Conservation (phyloP, 2,888 invertebrate genomes). For the Auanema sp. region DNA sequence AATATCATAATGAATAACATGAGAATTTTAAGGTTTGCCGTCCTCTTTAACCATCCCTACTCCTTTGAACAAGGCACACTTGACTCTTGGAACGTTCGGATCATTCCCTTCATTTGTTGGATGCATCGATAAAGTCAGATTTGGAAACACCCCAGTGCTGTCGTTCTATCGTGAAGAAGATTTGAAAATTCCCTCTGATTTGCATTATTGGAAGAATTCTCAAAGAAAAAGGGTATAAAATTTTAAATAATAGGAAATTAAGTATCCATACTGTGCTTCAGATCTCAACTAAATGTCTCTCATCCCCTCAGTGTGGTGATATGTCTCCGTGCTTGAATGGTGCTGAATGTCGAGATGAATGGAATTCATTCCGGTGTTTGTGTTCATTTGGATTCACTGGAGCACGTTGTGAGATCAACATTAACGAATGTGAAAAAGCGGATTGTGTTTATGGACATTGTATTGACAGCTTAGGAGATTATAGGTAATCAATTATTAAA, state of each 20-base stretch:
- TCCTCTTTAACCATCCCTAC: conserved; percentile 15
- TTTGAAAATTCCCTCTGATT: conserved; percentile 20
- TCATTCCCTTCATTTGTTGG: conserved; percentile 28
- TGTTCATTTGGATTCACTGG: conserved; percentile 49
- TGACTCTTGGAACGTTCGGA: conserved; percentile 15
- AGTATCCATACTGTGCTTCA: neutral
- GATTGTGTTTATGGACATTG: conserved; percentile 39
- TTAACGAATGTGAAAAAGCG: conserved; percentile 42
- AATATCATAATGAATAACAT: neutral
- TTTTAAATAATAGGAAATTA: neutral
- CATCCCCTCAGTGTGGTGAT: conserved; percentile 39
- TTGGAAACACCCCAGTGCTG: conserved; percentile 29
- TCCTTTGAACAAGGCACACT: conserved; percentile 4
- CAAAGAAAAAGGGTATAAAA: conserved; percentile 22
- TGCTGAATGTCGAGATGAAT: conserved; percentile 35
- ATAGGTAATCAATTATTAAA: conserved; percentile 22
- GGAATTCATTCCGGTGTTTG: conserved; percentile 39
- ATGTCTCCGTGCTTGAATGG: conserved; percentile 42
- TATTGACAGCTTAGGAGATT: conserved; percentile 34
- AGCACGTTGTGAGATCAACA: conserved; percentile 42
- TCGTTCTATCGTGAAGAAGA: conserved; percentile 31
- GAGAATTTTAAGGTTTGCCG: conserved; percentile 15
- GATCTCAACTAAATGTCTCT: conserved; percentile 32
- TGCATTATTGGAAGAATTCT: conserved; percentile 21
- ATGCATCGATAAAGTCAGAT: conserved; percentile 29